Conservation (phyloP, 2,888 invertebrate species). For the Criorhina ranunculi region DNA sequence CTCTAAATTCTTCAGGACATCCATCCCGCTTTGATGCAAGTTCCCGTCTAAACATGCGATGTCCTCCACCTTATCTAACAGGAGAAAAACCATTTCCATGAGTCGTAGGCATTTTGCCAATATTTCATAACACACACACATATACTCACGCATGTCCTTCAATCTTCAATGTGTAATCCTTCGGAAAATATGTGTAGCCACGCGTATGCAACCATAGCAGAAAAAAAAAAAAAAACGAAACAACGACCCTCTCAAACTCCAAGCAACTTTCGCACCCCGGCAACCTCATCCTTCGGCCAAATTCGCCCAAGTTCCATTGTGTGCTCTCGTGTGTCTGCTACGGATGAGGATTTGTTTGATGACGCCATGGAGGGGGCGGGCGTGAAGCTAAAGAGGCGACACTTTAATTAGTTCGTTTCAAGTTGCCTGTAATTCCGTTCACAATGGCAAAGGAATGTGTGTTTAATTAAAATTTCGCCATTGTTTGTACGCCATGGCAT, state of each 20-base stretch:
- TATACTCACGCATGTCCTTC: not conserved
- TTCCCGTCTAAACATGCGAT: no score
- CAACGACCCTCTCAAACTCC: constrained; percentile 25
- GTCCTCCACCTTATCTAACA: no score
- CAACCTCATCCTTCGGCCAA: constrained; percentile 36
- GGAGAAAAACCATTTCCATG: not conserved
- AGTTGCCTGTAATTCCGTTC: constrained; percentile 77
- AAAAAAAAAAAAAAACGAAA: constrained; percentile 33
- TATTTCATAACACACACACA: constrained; percentile 27
- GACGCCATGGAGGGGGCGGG: constrained; percentile 39
- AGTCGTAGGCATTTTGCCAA: constrained; percentile 52
- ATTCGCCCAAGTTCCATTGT: constrained; percentile 26
- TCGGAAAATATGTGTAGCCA: constrained; percentile 54
- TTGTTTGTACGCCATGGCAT: constrained; percentile 76
- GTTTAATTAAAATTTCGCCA: constrained; percentile 77
- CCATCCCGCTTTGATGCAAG: no score
- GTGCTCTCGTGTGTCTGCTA: constrained; percentile 15
- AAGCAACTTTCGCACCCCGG: not conserved
- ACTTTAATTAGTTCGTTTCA: constrained; percentile 77
- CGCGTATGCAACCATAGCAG: constrained; percentile 39
- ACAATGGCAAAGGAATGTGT: constrained; percentile 77
- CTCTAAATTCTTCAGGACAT: no score
- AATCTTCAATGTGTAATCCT: constrained; percentile 48
- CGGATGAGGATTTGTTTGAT: constrained; percentile 50
- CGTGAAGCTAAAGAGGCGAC: constrained; percentile 66